phyloP scores from a whole-genome alignment of 2,797 vertebrate species.

The Siniperca obscura region DNA sequence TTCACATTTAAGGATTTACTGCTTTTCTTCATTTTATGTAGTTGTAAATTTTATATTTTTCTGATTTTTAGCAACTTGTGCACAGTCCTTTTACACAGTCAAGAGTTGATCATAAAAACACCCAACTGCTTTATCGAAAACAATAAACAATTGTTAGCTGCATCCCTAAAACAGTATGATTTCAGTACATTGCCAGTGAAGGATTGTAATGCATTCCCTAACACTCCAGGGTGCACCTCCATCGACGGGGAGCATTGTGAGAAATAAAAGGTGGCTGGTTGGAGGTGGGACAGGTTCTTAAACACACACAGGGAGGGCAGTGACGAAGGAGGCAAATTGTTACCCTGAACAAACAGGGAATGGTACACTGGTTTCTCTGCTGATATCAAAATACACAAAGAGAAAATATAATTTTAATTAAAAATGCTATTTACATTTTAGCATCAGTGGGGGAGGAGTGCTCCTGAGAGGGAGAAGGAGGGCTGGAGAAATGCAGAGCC shows the following conservation, averaged over 20 bases:
- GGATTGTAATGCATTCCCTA: background rate
- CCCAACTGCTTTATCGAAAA: slow-evolving; percentile 7
- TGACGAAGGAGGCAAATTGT: slow-evolving; percentile 55
- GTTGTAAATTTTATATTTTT: background rate
- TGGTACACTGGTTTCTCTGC: slow-evolving; percentile 28
- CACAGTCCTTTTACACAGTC: background rate
- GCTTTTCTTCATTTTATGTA: background rate
- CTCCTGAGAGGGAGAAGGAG: slow-evolving; percentile 42
- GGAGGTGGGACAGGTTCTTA: slow-evolving; percentile 51
- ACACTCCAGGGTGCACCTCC: slow-evolving; percentile 26
- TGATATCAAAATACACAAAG: slow-evolving; percentile 47
- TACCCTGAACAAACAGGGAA: slow-evolving; percentile 44
- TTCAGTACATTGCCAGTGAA: background rate
- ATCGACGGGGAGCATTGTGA: slow-evolving; percentile 20
- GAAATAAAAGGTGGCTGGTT: slow-evolving; percentile 34
- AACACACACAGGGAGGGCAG: slow-evolving; percentile 46
- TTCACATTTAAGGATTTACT: background rate
- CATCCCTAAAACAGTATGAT: slow-evolving; percentile 9
- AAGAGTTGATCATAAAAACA: slow-evolving; percentile 5
- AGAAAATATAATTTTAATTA: slow-evolving; percentile 71
- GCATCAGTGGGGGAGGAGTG: slow-evolving; percentile 33
- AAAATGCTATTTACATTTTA: slow-evolving; percentile 69
- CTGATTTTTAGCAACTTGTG: background rate
- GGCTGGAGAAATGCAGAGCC: slow-evolving; percentile 53
- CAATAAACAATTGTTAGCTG: background rate